These are phyloP conservation scores for Coendou prehensilis DNA, from an alignment of 2,797 vertebrate species.

Conservation along the genomic window DNA sequence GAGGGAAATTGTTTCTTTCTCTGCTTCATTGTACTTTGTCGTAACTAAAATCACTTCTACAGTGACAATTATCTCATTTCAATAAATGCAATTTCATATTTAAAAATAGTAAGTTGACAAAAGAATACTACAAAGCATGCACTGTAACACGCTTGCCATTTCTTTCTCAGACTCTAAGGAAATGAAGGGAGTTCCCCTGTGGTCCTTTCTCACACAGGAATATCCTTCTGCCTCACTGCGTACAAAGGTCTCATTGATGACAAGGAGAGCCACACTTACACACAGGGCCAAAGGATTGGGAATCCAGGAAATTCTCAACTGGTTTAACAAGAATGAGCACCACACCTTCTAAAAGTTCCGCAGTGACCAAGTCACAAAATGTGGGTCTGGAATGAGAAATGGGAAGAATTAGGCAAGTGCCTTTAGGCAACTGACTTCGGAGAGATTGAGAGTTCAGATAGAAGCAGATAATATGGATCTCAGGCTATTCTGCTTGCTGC, in stretches of 20 bases:
- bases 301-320: slow-evolving; percentile 61
- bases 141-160: neutral
- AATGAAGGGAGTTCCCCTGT: neutral
- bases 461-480: neutral
- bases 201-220: slow-evolving; percentile 1
- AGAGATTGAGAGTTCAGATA: slow-evolving; percentile 15
- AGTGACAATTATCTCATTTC: neutral
- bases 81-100: neutral
- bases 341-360: slow-evolving; percentile 13
- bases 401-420: neutral
- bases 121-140: neutral
- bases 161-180: neutral
- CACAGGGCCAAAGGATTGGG: neutral
- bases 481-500: neutral
- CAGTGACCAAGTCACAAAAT: neutral
- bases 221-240: neutral
- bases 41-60: neutral
- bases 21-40: neutral
- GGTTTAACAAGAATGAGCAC: slow-evolving; percentile 28
- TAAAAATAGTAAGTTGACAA: neutral
- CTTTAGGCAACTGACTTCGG: neutral
- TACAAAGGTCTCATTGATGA: slow-evolving; percentile 19
- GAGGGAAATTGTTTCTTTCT: neutral
- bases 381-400: neutral
- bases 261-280: neutral